A percentile compares a stretch with the other conserved stretches of the same genome.
Conservation (phyloP, 2,113 vertebrate species). For the Tursiops truncatus region DNA sequence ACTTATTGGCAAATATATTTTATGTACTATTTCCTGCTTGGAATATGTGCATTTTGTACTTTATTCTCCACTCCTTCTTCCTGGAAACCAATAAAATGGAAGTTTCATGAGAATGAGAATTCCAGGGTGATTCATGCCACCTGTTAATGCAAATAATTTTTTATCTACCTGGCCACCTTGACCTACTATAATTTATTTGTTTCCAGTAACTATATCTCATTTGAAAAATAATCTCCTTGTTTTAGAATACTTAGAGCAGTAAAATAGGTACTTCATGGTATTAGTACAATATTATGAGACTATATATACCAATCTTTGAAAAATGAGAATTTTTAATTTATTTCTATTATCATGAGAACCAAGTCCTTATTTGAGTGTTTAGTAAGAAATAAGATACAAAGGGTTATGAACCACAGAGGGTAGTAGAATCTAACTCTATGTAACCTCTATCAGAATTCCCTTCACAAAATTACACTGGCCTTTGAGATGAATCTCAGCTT, state of each 20-base stretch:
- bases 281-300: not conserved
- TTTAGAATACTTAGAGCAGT: not conserved
- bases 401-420: not conserved
- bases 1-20: not conserved
- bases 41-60: not conserved
- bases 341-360: not conserved
- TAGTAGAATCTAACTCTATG: not conserved
- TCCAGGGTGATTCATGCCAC: not conserved
- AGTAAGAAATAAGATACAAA: slow-evolving; percentile 34
- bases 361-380: not conserved
- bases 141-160: not conserved
- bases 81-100: not conserved
- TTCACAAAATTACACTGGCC: not conserved
- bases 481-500: not conserved
- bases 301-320: not conserved
- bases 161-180: not conserved
- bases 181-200: not conserved
- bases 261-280: not conserved
- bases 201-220: not conserved
- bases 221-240: not conserved
- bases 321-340: not conserved
- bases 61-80: not conserved
- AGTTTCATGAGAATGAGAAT: not conserved
- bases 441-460: not conserved
- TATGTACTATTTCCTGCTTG: slow-evolving; percentile 31